phyloP scores from a whole-genome alignment of 1,140 invertebrate species.

The Ladona fulva region DNA sequence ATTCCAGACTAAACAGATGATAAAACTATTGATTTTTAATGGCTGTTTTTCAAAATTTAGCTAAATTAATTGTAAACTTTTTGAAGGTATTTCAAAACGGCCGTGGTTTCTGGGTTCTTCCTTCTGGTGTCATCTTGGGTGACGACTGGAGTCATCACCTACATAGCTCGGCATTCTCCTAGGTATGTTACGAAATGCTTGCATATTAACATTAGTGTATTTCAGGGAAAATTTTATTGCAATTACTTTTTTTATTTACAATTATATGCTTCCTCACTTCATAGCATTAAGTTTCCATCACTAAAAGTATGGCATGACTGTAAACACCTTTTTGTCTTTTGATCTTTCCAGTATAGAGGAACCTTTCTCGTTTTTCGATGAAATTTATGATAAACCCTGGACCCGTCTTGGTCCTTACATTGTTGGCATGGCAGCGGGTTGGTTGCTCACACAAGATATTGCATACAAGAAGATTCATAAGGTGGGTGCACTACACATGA shows the following conservation, averaged over 20 bases:
- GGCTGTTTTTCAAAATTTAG: background rate
- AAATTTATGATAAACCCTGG: conserved; percentile 38
- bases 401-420: conserved; percentile 37
- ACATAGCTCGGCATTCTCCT: conserved; percentile 30
- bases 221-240: too few relatives aligned
- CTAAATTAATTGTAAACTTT: conserved; percentile 10
- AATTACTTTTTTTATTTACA: too few relatives aligned
- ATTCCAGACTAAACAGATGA: too few relatives aligned
- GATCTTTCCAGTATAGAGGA: conserved; percentile 32
- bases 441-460: conserved; percentile 32
- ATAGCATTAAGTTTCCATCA: too few relatives aligned
- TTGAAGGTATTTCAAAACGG: conserved; percentile 30
- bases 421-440: conserved; percentile 35
- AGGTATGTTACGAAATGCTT: conserved; percentile 27
- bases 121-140: conserved; percentile 35
- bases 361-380: conserved; percentile 37
- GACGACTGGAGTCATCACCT: conserved; percentile 33
- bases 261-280: too few relatives aligned
- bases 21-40: background rate
- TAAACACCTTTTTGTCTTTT: background rate
- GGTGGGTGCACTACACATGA: conserved; percentile 20
- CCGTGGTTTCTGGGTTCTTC: conserved; percentile 26
- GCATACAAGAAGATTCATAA: conserved; percentile 32
- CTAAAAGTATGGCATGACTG: too few relatives aligned
- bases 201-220: too few relatives aligned